Conservation (phyloP, 1,140 invertebrate genomes). For the Euborellia annulipes region DNA sequence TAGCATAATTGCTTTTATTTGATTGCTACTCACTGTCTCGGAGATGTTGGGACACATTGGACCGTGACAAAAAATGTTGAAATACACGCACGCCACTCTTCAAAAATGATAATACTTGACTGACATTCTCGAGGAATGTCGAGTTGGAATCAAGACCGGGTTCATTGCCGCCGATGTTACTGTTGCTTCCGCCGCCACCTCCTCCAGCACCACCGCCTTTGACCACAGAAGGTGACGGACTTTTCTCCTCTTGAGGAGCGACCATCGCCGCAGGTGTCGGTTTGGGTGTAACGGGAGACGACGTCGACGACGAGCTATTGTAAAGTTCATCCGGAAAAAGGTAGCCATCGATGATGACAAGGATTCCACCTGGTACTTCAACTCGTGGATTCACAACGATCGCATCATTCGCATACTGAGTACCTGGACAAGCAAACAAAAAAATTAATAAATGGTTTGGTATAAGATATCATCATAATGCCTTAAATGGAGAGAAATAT, state of each 20-base stretch:
- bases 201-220: constrained; percentile 25
- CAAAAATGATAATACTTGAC: constrained; percentile 38
- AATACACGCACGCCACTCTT: constrained; percentile 45
- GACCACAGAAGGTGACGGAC: constrained; percentile 23
- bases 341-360: constrained; percentile 33
- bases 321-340: constrained; percentile 27
- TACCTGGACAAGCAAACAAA: too few species aligned
- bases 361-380: constrained; percentile 26
- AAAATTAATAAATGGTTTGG: too few species aligned
- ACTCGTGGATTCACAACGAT: constrained; percentile 25
- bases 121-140: constrained; percentile 35
- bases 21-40: constrained; percentile 30
- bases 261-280: constrained; percentile 18
- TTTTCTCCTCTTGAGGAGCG: constrained; percentile 23
- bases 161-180: neutral
- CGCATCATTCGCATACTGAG: constrained; percentile 32
- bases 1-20: too few species aligned
- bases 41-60: constrained; percentile 39
- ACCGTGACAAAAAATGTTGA: constrained; percentile 39
- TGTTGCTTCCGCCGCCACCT: neutral
- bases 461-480: too few species aligned
- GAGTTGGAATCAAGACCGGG: neutral
- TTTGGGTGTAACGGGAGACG: neutral
- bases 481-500: too few species aligned
- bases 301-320: neutral